phyloP scores from a whole-genome alignment of 2,888 invertebrate species.

The Brachyptera putata region DNA sequence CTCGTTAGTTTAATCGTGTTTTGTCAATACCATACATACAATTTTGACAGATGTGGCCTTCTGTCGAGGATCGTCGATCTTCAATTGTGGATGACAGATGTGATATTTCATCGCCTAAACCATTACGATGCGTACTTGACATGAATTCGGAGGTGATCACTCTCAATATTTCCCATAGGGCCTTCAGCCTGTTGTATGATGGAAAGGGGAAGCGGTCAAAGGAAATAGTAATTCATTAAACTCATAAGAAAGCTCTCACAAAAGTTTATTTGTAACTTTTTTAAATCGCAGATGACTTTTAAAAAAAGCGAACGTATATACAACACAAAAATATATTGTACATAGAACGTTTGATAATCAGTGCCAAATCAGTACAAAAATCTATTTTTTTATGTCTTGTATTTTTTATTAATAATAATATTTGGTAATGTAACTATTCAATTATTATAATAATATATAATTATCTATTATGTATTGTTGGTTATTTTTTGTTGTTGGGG shows the following conservation, averaged over 20 bases:
- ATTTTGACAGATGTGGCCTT: too few relatives aligned
- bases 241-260: constrained; percentile 16
- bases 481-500: neutral
- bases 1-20: too few relatives aligned
- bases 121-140: too few relatives aligned
- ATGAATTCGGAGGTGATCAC: too few relatives aligned
- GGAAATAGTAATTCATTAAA: too few relatives aligned
- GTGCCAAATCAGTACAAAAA: constrained; percentile 22
- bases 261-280: constrained; percentile 17
- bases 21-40: too few relatives aligned
- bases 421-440: neutral
- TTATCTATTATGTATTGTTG: constrained; percentile 4
- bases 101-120: too few relatives aligned
- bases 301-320: constrained; percentile 20
- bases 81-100: too few relatives aligned
- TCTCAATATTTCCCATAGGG: too few relatives aligned
- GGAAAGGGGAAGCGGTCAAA: too few relatives aligned
- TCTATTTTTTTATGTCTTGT: neutral
- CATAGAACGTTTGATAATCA: constrained; percentile 11
- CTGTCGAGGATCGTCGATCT: too few relatives aligned
- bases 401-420: neutral
- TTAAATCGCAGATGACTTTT: constrained; percentile 16
- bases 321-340: constrained; percentile 19
- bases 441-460: neutral
- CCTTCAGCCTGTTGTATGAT: too few relatives aligned